phyloP scores from a whole-genome alignment of 2,797 vertebrate genomes.

The Rhinella marina region DNA sequence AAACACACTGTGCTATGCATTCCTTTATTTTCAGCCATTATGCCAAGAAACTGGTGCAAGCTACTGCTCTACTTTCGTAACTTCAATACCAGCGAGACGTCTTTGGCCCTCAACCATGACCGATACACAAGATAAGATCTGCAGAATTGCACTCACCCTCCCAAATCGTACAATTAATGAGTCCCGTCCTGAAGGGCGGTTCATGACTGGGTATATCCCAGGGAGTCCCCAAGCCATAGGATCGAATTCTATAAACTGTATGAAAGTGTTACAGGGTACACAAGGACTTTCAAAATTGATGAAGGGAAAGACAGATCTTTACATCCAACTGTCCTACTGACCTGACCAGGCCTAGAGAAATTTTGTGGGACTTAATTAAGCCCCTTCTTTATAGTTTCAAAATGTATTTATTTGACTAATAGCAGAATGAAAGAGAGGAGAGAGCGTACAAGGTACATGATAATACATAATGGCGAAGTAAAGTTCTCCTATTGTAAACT shows the following conservation, averaged over 20 bases:
- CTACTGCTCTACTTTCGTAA: background rate
- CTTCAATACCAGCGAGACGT: background rate
- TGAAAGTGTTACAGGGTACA: background rate
- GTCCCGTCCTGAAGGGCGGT: background rate
- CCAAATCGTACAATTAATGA: background rate
- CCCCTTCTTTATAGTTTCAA: background rate
- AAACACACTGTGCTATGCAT: background rate
- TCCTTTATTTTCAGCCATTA: background rate
- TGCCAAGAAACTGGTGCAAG: background rate
- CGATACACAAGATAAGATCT: background rate
- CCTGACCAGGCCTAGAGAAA: background rate
- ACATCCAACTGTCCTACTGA: background rate
- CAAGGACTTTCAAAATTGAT: background rate
- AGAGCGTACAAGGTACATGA: too few relatives aligned
- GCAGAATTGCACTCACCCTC: background rate
- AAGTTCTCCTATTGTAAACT: too few relatives aligned
- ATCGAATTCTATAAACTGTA: background rate
- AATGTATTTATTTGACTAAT: too few relatives aligned
- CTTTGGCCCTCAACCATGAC: background rate
- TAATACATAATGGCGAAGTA: too few relatives aligned
- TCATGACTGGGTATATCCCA: background rate
- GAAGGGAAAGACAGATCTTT: background rate
- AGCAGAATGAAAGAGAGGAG: too few relatives aligned
- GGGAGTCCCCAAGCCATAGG: background rate
- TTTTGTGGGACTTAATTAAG: background rate